Evolutionary conservation across 2,888 invertebrate species (phyloP).

Genomic region (Myopa testacea): DNA sequence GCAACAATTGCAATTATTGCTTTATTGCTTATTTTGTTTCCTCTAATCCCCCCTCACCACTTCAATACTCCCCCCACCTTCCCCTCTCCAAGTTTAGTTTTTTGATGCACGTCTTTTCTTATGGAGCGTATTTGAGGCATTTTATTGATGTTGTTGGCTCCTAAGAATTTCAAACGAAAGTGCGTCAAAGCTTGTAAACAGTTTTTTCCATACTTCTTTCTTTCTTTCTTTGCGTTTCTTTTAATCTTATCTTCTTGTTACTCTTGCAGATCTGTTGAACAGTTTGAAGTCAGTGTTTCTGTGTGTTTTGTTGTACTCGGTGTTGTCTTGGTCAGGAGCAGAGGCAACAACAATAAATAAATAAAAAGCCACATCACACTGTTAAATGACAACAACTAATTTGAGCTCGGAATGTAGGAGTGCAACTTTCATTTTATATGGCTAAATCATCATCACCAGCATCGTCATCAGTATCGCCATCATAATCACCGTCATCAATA

Average conservation of each 20-base stretch:
- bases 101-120: too few species aligned
- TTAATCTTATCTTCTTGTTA: background rate
- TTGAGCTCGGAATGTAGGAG: slow-evolving; percentile 57
- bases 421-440: slow-evolving; percentile 66
- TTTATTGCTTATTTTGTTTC: background rate
- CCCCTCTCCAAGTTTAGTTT: too few species aligned
- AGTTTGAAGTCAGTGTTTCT: background rate
- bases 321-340: slow-evolving; percentile 35
- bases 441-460: slow-evolving; percentile 49
- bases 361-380: too few species aligned
- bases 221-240: background rate
- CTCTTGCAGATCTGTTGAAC: background rate
- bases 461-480: slow-evolving; percentile 30
- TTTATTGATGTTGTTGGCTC: slow-evolving; percentile 40
- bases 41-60: background rate
- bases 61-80: background rate
- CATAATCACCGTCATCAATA: slow-evolving; percentile 29
- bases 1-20: slow-evolving; percentile 15
- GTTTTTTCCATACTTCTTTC: background rate
- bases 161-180: slow-evolving; percentile 48
- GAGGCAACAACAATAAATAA: slow-evolving; percentile 35
- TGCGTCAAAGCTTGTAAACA: slow-evolving; percentile 41
- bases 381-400: slow-evolving; percentile 45
- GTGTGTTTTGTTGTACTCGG: background rate
- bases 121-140: slow-evolving; percentile 11